Evolutionary conservation across 2,797 vertebrate species (phyloP), one percentile per base, ranked within the genome.

Genomic region (Lerista edwardsae): DNA sequence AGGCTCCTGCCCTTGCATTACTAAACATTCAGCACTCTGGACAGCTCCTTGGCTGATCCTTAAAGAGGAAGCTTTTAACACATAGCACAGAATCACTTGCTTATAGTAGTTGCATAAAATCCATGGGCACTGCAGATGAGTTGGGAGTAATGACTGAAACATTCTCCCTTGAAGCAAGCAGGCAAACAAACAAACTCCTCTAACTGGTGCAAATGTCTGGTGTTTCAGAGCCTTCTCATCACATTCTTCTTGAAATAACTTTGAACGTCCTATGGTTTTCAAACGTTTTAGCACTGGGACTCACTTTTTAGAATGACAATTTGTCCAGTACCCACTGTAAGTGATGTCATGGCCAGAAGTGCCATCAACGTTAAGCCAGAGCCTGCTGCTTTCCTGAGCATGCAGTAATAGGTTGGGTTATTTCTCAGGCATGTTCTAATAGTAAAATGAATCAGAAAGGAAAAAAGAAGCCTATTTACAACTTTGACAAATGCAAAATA

Each of bases 181-280:
- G 77, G 3, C n/a, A 21, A 88, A 29, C 73, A 5, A 31, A 6
- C 34, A 9, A 79, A 19, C 34, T 0, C 21, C 9, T 0, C 1
- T 80, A 44, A 23, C 0, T 0, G 6, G 19, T 1, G 61, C 3
- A 51, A 34, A 17, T 59, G 0, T 31, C 10, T 82, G 55, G 65
- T 76, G 2, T 74, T 29, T 21, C 55, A 83, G 79, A 62, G 71
- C 64, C 25, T 89, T 86, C 27, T 34, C 23, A 68, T 69, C 80
- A 39, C 29, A 15, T 15, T 11, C 47, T 67, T 87, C 25, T 29
- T 71, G 34, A 65, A 74, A 84, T 69, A 3, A 55, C 11, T 61
- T 84, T 31, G 82, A 83, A 83, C 71, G 4, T 44, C 2, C 44
- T 15, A 62, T n/a, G n/a, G n/a, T n/a, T n/a, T n/a, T n/a, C n/a